Percentiles rank a stretch among this genome's conserved stretches.
phyloP scores from a whole-genome alignment of 2,113 vertebrate genomes.

The Aegotheles bennettii region DNA sequence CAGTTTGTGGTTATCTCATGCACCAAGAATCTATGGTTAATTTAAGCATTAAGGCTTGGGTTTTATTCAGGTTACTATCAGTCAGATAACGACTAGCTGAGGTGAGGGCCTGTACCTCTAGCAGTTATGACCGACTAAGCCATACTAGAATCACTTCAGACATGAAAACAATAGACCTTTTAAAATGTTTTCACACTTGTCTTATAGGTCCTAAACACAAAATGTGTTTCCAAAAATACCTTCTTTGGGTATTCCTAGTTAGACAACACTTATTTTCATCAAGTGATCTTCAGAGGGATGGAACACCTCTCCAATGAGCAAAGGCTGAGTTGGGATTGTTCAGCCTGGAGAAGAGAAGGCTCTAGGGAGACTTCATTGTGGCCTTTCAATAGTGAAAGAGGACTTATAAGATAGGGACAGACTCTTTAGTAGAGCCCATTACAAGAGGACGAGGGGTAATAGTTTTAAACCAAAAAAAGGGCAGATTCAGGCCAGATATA shows the following conservation, averaged over 20 bases:
- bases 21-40: background rate
- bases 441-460: accelerated
- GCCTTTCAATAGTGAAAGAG: background rate
- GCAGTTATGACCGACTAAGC: background rate
- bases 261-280: background rate
- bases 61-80: background rate
- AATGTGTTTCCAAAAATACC: background rate
- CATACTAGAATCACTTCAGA: background rate
- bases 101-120: background rate
- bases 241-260: background rate
- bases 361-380: accelerated
- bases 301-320: accelerated
- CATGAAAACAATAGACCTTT: background rate
- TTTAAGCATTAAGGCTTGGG: background rate
- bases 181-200: background rate
- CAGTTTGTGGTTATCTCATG: background rate
- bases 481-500: background rate
- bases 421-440: background rate
- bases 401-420: too few species aligned
- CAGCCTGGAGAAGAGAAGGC: background rate
- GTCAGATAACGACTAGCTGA: background rate
- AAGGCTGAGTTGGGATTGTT: background rate
- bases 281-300: background rate
- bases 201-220: background rate
- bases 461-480: too few species aligned